Conservation (phyloP, 1,140 invertebrate genomes). For the Ceratina japonica region DNA sequence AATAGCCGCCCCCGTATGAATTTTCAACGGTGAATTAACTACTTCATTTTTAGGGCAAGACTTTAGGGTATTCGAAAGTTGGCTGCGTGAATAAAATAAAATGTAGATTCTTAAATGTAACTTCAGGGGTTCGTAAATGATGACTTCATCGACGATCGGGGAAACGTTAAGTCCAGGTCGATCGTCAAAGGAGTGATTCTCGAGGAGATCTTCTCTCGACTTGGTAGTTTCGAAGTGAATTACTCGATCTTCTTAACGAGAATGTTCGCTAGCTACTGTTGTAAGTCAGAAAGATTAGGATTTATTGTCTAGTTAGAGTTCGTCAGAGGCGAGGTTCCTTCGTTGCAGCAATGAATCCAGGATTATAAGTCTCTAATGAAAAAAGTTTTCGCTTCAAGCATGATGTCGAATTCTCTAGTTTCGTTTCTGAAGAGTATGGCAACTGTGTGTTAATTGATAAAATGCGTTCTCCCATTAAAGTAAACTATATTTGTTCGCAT, state of each 20-base stretch:
- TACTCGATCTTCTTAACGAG: neutral
- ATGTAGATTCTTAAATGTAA: too few relatives aligned
- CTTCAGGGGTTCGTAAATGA: neutral
- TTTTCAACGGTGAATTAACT: neutral
- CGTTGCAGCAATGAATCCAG: too few relatives aligned
- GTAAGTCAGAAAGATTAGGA: conserved; percentile 18
- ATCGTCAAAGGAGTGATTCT: neutral
- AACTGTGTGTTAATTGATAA: too few relatives aligned
- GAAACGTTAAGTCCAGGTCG: neutral
- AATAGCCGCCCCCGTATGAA: neutral
- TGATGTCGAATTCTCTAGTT: neutral
- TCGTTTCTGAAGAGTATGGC: too few relatives aligned
- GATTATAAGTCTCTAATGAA: too few relatives aligned
- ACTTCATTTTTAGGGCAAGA: too few relatives aligned
- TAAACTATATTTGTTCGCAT: too few relatives aligned
- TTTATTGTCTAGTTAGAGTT: conserved; percentile 8
- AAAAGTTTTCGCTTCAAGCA: conserved; percentile 30
- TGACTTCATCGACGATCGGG: neutral
- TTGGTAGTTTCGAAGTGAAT: neutral
- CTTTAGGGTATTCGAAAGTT: too few relatives aligned
- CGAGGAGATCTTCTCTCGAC: neutral
- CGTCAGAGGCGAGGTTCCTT: neutral
- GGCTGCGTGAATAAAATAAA: too few relatives aligned
- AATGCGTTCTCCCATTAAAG: too few relatives aligned
- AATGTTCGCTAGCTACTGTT: neutral